phyloP scores from a whole-genome alignment of 2,113 vertebrate genomes.

The Eidolon helvum region DNA sequence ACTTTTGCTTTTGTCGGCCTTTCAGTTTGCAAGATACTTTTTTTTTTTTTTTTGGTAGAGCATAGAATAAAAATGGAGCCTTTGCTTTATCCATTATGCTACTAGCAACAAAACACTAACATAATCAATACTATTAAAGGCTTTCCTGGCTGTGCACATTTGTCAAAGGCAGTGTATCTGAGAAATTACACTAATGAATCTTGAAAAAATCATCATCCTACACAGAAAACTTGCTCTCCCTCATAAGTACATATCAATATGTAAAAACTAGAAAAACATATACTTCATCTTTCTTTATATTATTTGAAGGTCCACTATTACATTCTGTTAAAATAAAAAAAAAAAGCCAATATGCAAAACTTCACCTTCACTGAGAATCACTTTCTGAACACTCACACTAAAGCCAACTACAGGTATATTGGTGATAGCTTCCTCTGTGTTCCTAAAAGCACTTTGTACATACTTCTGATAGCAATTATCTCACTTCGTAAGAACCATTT shows the following conservation, averaged over 20 bases:
- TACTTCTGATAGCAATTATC: neutral
- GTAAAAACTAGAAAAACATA: neutral
- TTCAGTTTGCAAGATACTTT: conserved; percentile 38
- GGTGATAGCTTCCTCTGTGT: neutral
- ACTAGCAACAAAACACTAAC: conserved; percentile 69
- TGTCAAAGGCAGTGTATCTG: conserved; percentile 65
- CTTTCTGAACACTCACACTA: neutral
- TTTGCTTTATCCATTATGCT: conserved; percentile 64
- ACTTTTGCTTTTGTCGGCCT: conserved; percentile 44
- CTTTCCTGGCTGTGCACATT: conserved; percentile 53
- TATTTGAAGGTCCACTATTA: conserved; percentile 28
- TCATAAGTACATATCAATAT: conserved; percentile 20
- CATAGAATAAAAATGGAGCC: conserved; percentile 57
- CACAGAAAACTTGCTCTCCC: conserved; percentile 13
- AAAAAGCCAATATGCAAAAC: neutral
- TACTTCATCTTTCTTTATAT: conserved; percentile 3
- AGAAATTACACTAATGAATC: conserved; percentile 71
- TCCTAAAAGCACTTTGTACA: neutral
- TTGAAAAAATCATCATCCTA: conserved; percentile 44
- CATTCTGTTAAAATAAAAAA: neutral
- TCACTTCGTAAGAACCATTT: neutral
- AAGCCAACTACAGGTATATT: neutral
- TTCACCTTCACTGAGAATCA: neutral
- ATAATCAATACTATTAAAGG: conserved; percentile 72
- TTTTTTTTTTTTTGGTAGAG: neutral